These are phyloP conservation scores for Zosterops japonicus DNA, from an alignment of 2,113 vertebrate genomes.

Conservation along the genomic window DNA sequence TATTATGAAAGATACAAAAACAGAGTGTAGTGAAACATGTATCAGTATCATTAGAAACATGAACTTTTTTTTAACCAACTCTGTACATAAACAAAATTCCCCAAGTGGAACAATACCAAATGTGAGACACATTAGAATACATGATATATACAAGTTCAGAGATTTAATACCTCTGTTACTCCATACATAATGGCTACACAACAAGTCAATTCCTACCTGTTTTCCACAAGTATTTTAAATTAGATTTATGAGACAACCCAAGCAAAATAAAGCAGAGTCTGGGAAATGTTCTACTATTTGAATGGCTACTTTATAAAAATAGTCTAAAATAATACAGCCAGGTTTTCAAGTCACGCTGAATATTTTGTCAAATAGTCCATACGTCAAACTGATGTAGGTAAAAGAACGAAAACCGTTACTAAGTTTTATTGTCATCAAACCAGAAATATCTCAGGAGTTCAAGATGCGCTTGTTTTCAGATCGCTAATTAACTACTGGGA, in stretches of 20 bases:
- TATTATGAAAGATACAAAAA: conserved; percentile 75
- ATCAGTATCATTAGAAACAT: not conserved
- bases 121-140: conserved; percentile 74
- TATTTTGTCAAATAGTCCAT: not conserved
- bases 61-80: conserved; percentile 45
- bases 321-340: not conserved
- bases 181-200: conserved; percentile 16
- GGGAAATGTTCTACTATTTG: not conserved
- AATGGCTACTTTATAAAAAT: not conserved
- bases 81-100: conserved; percentile 76
- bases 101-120: conserved; percentile 74
- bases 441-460: not conserved
- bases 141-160: conserved; percentile 57
- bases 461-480: not conserved
- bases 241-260: not conserved
- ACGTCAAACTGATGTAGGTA: not conserved
- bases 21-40: conserved; percentile 34
- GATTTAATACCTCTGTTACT: conserved; percentile 31
- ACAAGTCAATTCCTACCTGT: not conserved
- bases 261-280: not conserved
- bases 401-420: not conserved
- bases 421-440: not conserved
- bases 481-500: not conserved
- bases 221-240: conserved; percentile 10
- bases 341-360: not conserved